phyloP scores from a whole-genome alignment of 53 echinoderm and acorn worm genomes.

The Patiria pectinifera region DNA sequence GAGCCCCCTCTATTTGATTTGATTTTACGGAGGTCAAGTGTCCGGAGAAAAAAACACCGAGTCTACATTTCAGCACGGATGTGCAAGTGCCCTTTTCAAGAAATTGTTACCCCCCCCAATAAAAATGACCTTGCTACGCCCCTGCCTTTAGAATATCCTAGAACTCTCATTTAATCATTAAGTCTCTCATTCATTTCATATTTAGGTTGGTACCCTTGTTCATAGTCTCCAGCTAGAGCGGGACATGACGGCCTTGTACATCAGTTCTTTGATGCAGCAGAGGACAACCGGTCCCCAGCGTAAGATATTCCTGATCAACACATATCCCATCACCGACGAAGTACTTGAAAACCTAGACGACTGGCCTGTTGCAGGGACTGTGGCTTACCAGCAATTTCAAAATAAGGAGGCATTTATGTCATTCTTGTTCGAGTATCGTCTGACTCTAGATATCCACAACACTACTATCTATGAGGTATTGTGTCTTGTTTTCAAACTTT shows the following conservation, averaged over 20 bases:
- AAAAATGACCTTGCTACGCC: too few species aligned
- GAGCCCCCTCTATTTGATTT: too few species aligned
- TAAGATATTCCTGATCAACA: conserved; percentile 87
- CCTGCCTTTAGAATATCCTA: background rate
- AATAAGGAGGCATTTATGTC: conserved; percentile 86
- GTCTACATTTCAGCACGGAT: too few species aligned
- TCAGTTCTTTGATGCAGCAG: conserved; percentile 75
- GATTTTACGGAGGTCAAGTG: too few species aligned
- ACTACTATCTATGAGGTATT: conserved; percentile 85
- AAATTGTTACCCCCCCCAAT: too few species aligned
- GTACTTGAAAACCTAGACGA: conserved; percentile 74
- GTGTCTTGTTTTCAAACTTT: background rate
- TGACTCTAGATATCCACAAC: conserved; percentile 87
- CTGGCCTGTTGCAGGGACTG: conserved; percentile 84
- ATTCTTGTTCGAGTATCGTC: conserved; percentile 82
- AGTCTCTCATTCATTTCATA: background rate
- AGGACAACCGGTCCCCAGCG: conserved; percentile 81
- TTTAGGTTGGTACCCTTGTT: conserved; percentile 65
- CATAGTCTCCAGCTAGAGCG: conserved; percentile 70
- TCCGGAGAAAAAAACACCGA: too few species aligned
- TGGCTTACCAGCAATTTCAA: conserved; percentile 80
- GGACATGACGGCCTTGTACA: conserved; percentile 76
- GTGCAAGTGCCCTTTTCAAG: too few species aligned
- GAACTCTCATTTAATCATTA: background rate
- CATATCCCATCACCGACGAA: conserved; percentile 83